These are phyloP conservation scores for Trichopoda pennipes DNA, from an alignment of 2,888 invertebrate species.

Conservation along the genomic window DNA sequence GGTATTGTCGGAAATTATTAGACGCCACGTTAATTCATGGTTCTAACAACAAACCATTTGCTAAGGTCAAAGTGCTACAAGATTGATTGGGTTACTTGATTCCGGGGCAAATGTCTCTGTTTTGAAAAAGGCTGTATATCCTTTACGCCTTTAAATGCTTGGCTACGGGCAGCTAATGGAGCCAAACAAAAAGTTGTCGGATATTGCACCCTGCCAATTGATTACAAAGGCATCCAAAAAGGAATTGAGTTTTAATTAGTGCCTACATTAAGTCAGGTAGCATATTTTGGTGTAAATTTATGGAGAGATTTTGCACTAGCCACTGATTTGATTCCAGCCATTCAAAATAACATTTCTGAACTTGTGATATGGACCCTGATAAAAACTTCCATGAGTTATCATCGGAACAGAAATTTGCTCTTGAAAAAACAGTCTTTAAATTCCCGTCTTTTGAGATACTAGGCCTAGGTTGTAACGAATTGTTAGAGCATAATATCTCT, in stretches of 20 bases:
- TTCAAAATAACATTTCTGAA: too few relatives aligned
- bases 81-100: neutral
- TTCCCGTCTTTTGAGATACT: neutral
- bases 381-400: neutral
- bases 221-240: neutral
- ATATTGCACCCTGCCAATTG: neutral
- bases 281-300: slow-evolving; percentile 2
- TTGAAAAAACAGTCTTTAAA: neutral
- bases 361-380: neutral
- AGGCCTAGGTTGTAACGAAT: neutral
- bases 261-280: too few relatives aligned
- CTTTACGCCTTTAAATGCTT: neutral
- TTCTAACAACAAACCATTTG: neutral
- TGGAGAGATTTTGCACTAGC: neutral
- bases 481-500: neutral
- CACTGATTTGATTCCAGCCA: neutral
- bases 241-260: too few relatives aligned
- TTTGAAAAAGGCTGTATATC: neutral
- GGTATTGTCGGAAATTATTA: neutral
- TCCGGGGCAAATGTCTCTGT: neutral
- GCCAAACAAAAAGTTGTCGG: neutral
- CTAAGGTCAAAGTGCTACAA: neutral
- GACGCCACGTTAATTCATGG: neutral
- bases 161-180: neutral
- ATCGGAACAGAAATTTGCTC: neutral